These are phyloP conservation scores for Lophotis ruficrista DNA, from an alignment of 2,113 vertebrate species.

Conservation along the genomic window DNA sequence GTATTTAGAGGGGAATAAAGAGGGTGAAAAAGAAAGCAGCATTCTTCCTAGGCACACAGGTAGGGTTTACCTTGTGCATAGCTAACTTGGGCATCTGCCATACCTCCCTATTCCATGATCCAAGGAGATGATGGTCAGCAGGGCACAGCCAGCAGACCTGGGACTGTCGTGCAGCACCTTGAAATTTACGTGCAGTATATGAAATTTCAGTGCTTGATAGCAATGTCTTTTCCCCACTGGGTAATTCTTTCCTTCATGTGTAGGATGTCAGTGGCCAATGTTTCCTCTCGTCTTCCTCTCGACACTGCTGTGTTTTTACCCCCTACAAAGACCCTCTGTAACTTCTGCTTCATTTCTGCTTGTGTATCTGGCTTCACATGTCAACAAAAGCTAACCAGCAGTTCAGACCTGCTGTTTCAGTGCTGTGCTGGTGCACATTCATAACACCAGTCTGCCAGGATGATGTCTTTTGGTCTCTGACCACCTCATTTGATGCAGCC, in stretches of 20 bases:
- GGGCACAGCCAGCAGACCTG: not conserved
- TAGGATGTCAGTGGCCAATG: not conserved
- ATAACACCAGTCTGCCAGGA: not conserved
- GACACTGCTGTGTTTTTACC: not conserved
- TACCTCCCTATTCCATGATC: not conserved
- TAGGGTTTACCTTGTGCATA: not conserved
- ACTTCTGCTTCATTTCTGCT: not conserved
- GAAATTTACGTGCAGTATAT: not conserved
- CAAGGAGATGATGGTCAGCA: not conserved
- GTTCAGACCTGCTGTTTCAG: not conserved
- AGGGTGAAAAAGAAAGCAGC: not conserved
- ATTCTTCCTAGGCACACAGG: not conserved
- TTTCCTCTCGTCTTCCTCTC: not conserved
- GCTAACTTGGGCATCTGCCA: fast-evolving
- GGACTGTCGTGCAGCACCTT: not conserved
- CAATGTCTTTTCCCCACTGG: not conserved
- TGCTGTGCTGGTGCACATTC: not conserved
- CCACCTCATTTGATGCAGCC: not conserved
- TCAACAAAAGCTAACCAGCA: not conserved
- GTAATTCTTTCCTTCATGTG: not conserved
- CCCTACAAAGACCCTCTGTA: not conserved
- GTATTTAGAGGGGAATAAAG: not conserved
- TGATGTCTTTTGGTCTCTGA: not conserved
- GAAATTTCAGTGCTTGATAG: not conserved
- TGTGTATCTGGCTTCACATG: not conserved